Conservation (phyloP, 2,797 vertebrate genomes). For the Schizopygopsis pylzovi region DNA sequence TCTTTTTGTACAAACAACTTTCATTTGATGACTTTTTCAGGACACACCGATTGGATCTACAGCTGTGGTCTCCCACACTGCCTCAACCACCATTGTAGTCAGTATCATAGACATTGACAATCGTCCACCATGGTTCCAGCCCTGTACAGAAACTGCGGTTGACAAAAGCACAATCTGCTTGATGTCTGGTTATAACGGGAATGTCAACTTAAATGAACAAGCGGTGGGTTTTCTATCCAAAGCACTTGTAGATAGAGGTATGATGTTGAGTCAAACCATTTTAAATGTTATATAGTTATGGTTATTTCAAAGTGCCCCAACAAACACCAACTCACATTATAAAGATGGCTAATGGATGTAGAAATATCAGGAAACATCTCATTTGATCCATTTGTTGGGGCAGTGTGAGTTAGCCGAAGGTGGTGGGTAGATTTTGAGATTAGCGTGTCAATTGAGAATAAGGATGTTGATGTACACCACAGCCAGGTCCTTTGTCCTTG, state of each 20-base stretch:
- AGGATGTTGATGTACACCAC: slow-evolving; percentile 45
- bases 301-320: not conserved
- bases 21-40: slow-evolving; percentile 58
- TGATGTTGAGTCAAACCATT: not conserved
- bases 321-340: not conserved
- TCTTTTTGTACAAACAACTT: not conserved
- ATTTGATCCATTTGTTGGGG: not conserved
- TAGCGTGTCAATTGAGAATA: not conserved
- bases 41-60: slow-evolving; percentile 46
- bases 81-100: slow-evolving; percentile 68
- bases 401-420: not conserved
- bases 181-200: slow-evolving; percentile 69
- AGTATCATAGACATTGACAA: slow-evolving; percentile 74
- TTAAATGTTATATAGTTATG: not conserved
- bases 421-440: not conserved
- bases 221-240: slow-evolving; percentile 59
- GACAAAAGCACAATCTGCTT: slow-evolving; percentile 62
- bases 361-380: not conserved
- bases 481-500: slow-evolving; percentile 75
- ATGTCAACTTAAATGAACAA: slow-evolving; percentile 63
- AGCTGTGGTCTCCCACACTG: not conserved
- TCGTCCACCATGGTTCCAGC: slow-evolving; percentile 80
- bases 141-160: slow-evolving; percentile 55
- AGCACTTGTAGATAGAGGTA: not conserved
- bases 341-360: not conserved